Evolutionary conservation across 2,797 vertebrate species (phyloP), one percentile per base, ranked within the genome.

Genomic region (Darevskia mixta): DNA sequence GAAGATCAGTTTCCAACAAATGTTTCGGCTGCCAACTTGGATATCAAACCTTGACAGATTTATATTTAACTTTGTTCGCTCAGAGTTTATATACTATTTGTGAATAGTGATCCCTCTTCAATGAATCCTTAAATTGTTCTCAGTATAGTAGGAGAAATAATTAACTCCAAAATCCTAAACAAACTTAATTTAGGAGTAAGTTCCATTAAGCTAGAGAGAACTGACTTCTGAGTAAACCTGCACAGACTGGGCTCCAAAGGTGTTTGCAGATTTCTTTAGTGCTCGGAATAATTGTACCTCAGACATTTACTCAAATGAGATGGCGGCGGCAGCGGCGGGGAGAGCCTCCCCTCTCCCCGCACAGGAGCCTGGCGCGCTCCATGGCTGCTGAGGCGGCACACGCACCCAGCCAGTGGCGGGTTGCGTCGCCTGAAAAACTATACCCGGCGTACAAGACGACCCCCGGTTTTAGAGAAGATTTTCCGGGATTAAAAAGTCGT

Each of bases 91-190:
- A 79, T 13, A 72, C 0, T 17, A 27, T 1, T 20, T 41, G 13
- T 35, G 55, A 89, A 80, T 20, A 8, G 41, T 0, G 0, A 58
- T 90, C 10, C 87, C 2, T 8, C 61, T n/a, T 83, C 55, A 82
- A 8, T 3, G 7, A 55, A 49, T 38, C 43, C 49, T 35, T 72
- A 27, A 35, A 49, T 67, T 45, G 32, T 64, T 32, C 83, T 61
- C 29, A 90, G 87, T 86, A 61, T 43, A 71, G 78, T 0, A 77
- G 18, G 76, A 85, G 35, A 86, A 89, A 89, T 41, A n/a, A 32
- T 43, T 84, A 82, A 15, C 80, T 78, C 41, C 18, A 23, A 35
- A 86, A 43, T 82, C 69, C 45, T 58, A 58, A 38, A 58, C 35
- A 67, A 20, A 78, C 20, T 20, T 35, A 58, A 58, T 2, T 82